phyloP scores from a whole-genome alignment of 2,888 invertebrate species.

The Salticus scenicus region DNA sequence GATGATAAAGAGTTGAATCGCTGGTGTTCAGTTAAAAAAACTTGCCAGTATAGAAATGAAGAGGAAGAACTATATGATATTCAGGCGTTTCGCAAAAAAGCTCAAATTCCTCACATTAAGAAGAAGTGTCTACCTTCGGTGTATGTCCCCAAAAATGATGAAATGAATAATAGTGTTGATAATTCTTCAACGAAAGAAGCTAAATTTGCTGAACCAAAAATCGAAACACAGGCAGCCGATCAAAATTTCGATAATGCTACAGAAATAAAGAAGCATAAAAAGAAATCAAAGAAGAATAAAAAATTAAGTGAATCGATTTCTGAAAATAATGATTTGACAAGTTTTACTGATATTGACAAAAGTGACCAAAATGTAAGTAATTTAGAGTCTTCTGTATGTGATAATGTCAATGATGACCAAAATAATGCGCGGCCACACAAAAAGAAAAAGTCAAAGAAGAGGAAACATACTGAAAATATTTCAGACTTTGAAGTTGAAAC shows the following conservation, averaged over 20 bases:
- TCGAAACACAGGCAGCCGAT: no score
- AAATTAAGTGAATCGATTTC: neutral
- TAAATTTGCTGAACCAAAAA: neutral
- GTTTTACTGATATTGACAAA: neutral
- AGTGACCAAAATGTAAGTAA: neutral
- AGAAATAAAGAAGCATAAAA: neutral
- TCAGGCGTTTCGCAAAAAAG: constrained; percentile 84
- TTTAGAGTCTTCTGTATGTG: neutral
- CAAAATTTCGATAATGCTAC: neutral
- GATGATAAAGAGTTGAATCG: constrained; percentile 94
- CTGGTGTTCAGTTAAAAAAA: constrained; percentile 94
- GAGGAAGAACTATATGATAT: constrained; percentile 87
- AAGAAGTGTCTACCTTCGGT: constrained; percentile 86
- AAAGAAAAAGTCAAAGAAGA: neutral
- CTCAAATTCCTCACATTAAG: constrained; percentile 84
- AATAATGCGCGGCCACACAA: neutral
- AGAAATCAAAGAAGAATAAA: neutral
- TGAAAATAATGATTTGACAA: neutral
- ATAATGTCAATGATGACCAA: neutral
- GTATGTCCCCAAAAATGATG: constrained; percentile 76
- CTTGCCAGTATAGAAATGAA: constrained; percentile 84
- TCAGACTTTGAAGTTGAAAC: neutral
- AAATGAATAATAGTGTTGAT: neutral
- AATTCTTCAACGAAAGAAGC: neutral
- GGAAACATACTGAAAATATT: neutral